Evolutionary conservation across 92 coral and sea anemone genomes (phyloP).

Genomic region (Pocillopora meandrina): DNA sequence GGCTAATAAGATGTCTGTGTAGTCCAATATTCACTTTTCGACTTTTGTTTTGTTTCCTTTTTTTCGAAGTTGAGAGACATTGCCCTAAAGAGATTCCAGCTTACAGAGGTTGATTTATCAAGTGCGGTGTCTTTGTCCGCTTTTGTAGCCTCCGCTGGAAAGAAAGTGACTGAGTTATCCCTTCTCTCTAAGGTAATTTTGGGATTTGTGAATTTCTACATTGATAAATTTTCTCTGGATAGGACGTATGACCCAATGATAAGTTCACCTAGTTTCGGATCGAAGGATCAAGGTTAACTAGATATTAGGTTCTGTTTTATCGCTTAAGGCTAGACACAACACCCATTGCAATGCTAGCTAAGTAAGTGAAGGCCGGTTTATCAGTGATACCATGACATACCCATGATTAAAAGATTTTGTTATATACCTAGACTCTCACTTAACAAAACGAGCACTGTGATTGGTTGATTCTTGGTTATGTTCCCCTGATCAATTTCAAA

Average conservation of each 20-base stretch:
- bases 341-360: background rate
- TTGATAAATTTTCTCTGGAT: too few relatives aligned
- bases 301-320: too few relatives aligned
- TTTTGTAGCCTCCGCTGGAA: slow-evolving; percentile 20
- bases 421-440: too few relatives aligned
- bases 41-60: background rate
- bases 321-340: too few relatives aligned
- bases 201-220: too few relatives aligned
- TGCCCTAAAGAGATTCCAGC: slow-evolving; percentile 13
- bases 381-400: background rate
- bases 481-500: too few relatives aligned
- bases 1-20: background rate
- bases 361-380: background rate
- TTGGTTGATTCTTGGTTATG: too few relatives aligned
- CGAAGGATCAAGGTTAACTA: too few relatives aligned
- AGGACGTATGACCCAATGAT: too few relatives aligned
- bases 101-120: slow-evolving; percentile 4
- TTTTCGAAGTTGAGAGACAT: slow-evolving; percentile 25
- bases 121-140: slow-evolving; percentile 3
- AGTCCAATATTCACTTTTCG: too few relatives aligned
- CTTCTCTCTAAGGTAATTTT: background rate
- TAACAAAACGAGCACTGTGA: too few relatives aligned
- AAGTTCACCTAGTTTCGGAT: too few relatives aligned
- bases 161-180: slow-evolving; percentile 8
- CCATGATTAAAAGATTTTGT: background rate